phyloP scores from a whole-genome alignment of 2,888 invertebrate species.

The Parthenolecanium corni region DNA sequence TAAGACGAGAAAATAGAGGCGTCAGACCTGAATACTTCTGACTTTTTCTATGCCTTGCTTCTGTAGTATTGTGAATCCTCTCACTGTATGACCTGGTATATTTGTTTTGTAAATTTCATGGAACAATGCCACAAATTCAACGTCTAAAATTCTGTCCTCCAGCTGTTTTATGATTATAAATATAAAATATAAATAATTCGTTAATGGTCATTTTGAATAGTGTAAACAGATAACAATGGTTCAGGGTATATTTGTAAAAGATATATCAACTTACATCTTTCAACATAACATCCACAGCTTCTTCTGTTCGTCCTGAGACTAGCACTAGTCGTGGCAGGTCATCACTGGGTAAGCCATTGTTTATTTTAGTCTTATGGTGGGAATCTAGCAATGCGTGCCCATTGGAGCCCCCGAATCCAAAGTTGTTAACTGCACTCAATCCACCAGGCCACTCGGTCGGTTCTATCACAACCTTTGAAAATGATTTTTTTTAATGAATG shows the following conservation, averaged over 20 bases:
- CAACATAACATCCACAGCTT: conserved; percentile 54
- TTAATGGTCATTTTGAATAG: conserved; percentile 23
- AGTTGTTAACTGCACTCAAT: conserved; percentile 40
- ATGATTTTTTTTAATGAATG: no score
- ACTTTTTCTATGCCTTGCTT: conserved; percentile 35
- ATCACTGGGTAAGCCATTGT: conserved; percentile 51
- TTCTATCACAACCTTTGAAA: conserved; percentile 34
- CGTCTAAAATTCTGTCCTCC: conserved; percentile 49
- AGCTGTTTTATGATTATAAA: no score
- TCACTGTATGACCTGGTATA: conserved; percentile 53
- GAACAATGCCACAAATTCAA: conserved; percentile 48
- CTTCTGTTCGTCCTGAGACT: conserved; percentile 67
- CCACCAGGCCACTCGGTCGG: conserved; percentile 40
- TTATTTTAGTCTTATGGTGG: conserved; percentile 48
- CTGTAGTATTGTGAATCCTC: conserved; percentile 58
- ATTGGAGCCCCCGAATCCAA: conserved; percentile 15
- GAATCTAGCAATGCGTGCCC: conserved; percentile 53
- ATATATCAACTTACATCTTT: conserved; percentile 49
- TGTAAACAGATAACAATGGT: not conserved
- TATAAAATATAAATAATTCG: conserved; percentile 23
- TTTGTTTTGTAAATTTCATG: conserved; percentile 44
- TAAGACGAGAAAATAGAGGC: not conserved
- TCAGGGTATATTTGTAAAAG: no score
- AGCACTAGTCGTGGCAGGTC: conserved; percentile 59
- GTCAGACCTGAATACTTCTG: conserved; percentile 7